These are phyloP conservation scores for Agelas oroides DNA, from an alignment of 37 sponge, comb jelly and placozoan species.

Conservation along the genomic window DNA sequence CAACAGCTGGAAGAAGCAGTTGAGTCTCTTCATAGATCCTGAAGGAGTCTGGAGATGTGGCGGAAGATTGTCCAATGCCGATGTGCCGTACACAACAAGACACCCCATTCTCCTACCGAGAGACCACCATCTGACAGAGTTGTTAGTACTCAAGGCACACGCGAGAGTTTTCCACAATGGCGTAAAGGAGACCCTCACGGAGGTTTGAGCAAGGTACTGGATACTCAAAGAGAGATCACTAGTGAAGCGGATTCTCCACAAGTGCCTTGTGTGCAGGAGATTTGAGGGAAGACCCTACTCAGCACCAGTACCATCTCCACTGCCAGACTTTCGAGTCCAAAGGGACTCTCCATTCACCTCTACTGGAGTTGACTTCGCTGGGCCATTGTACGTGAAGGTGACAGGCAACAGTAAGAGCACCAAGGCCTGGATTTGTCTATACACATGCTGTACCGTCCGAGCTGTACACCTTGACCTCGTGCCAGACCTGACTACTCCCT, in stretches of 20 bases:
- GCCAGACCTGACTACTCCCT: slow-evolving; percentile 1
- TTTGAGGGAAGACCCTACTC: slow-evolving; percentile 12
- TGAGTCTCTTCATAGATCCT: slow-evolving; percentile 30
- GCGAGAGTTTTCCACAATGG: slow-evolving; percentile 23
- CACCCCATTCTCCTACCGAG: slow-evolving; percentile 14
- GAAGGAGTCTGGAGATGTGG: slow-evolving; percentile 43
- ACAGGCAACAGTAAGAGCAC: not conserved
- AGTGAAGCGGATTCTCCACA: slow-evolving; percentile 9
- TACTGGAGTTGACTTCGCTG: slow-evolving; percentile 23
- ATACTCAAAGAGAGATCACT: slow-evolving; percentile 8
- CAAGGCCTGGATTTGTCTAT: slow-evolving; percentile 45
- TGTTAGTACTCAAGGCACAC: slow-evolving; percentile 12
- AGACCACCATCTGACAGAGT: slow-evolving; percentile 31
- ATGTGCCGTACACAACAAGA: slow-evolving; percentile 14
- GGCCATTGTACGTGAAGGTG: slow-evolving; percentile 24
- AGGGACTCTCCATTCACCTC: slow-evolving; percentile 3
- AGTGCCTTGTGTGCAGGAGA: slow-evolving; percentile 11
- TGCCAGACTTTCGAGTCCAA: slow-evolving; percentile 10
- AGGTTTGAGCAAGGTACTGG: slow-evolving; percentile 25
- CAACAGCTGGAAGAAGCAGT: slow-evolving; percentile 21
- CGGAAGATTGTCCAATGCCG: slow-evolving; percentile 19
- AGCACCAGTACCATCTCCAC: slow-evolving; percentile 16
- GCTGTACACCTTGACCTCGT: slow-evolving; percentile 28
- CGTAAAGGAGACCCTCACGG: slow-evolving; percentile 36
- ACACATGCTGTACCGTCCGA: slow-evolving; percentile 8